Evolutionary conservation across 2,113 vertebrate genomes (phyloP).

Genomic region (Hemichromis elongatus): DNA sequence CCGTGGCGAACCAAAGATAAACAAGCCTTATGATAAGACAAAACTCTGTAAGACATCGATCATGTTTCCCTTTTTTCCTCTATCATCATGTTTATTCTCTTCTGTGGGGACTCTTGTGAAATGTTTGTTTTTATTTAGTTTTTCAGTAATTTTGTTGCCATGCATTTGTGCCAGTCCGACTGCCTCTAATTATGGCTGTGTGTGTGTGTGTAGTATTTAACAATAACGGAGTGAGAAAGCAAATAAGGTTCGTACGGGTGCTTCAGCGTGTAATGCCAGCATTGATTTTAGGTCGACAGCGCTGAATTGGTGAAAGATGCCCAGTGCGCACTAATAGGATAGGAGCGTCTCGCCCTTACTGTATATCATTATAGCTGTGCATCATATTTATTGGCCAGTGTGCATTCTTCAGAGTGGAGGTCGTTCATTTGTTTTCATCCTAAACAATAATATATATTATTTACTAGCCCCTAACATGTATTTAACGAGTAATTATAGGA

Average conservation of each 20-base stretch:
- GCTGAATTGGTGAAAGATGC: constrained; percentile 29
- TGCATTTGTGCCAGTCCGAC: neutral
- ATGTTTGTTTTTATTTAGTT: neutral
- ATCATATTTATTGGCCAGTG: neutral
- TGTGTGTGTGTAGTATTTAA: neutral
- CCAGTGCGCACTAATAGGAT: constrained; percentile 31
- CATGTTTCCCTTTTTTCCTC: neutral
- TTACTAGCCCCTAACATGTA: neutral
- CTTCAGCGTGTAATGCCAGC: neutral
- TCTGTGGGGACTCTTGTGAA: neutral
- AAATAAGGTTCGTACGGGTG: neutral
- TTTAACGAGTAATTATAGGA: neutral
- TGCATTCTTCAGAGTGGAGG: neutral
- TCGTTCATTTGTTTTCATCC: neutral
- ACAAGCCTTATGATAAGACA: constrained; percentile 70
- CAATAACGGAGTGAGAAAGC: neutral
- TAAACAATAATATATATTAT: neutral
- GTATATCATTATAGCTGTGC: neutral
- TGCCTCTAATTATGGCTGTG: neutral
- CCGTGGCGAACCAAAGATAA: constrained; percentile 70
- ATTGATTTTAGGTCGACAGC: constrained; percentile 22
- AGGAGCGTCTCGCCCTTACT: constrained; percentile 38
- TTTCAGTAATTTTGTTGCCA: neutral
- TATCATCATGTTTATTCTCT: neutral
- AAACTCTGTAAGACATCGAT: constrained; percentile 61